Evolutionary conservation across 2,888 invertebrate species (phyloP).

Genomic region (Scrobipalpa costella): DNA sequence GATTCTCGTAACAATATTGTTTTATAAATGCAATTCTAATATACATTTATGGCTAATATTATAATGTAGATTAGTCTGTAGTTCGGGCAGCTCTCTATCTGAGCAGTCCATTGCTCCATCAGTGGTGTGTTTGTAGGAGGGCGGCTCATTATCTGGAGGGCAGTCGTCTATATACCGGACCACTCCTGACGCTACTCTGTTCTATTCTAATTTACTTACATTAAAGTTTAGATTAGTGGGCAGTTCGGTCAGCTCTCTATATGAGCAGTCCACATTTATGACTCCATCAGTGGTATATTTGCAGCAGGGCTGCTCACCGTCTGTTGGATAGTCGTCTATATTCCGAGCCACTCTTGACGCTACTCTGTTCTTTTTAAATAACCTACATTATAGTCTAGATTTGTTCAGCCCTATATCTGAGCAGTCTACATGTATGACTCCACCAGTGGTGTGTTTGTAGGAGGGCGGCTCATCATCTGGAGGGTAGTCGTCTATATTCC

Average conservation of each 20-base stretch:
- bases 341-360: too few species aligned
- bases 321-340: too few species aligned
- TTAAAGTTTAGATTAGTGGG: conserved; percentile 61
- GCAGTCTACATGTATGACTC: too few species aligned
- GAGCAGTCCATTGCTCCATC: conserved; percentile 61
- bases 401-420: too few species aligned
- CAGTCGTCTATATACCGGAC: conserved; percentile 46
- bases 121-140: conserved; percentile 52
- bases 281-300: too few species aligned
- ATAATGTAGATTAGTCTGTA: conserved; percentile 63
- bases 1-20: background rate
- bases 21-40: background rate
- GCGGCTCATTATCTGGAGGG: conserved; percentile 38
- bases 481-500: conserved; percentile 43
- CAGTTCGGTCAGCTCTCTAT: conserved; percentile 59
- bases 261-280: conserved; percentile 69
- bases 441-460: conserved; percentile 48
- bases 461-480: conserved; percentile 46
- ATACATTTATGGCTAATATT: conserved; percentile 50
- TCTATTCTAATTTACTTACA: conserved; percentile 47
- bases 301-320: too few species aligned
- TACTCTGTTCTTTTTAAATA: too few species aligned
- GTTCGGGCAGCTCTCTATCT: conserved; percentile 55
- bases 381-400: too few species aligned
- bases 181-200: conserved; percentile 44